Base-by-base conservation (phyloP, 2,888 invertebrate species). In the Rhagium mordax region DNA sequence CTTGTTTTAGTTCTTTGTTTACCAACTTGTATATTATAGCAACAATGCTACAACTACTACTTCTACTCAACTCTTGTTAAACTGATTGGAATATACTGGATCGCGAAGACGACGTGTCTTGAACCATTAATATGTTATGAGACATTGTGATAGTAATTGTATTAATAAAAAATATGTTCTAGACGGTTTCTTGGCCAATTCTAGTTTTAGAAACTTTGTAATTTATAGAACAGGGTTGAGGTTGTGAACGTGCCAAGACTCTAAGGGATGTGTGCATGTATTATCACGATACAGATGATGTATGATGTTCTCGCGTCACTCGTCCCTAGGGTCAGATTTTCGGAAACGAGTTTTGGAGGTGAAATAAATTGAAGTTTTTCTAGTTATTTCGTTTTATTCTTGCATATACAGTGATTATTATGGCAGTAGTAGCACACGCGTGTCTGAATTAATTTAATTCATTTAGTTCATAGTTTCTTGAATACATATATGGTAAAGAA, bases 231-330 rank as follows among this genome's bases (percentile, higher is more conserved):
- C 51, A 57, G 67, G 57, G 67, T 67, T 57, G 57, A 57, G 57
- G 67, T 33, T 57, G 74, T 16, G 71, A 65, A 74, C 74, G 71
- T 72, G 68, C 74, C 73, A 73, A 71, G 72, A 65, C 74, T 65
- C 70, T 66, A 75, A 69, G 74, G 74, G 76, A 73, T 66, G 67
- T 66, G 78, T 82, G 83, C 83, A 83, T 83, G 82, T 78, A 83
- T 83, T 82, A 83, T 83, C 81, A 75, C 79, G 79, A 79, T 82
- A 78, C 80, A 82, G 79, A 81, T 83, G 82, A 83, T 82, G 79
- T 82, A 83, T 81, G 81, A 81, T 77, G 80, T 80, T 77, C 78
- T 75, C 75, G 76, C 75, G 80, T 81, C 81, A 75, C 81, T 76
- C 74, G 71, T 82, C 83, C 82, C 83, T 75, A 65, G 83, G 83